Evolutionary conservation across 1,140 invertebrate species (phyloP).

Genomic region (Drosophila bocqueti): DNA sequence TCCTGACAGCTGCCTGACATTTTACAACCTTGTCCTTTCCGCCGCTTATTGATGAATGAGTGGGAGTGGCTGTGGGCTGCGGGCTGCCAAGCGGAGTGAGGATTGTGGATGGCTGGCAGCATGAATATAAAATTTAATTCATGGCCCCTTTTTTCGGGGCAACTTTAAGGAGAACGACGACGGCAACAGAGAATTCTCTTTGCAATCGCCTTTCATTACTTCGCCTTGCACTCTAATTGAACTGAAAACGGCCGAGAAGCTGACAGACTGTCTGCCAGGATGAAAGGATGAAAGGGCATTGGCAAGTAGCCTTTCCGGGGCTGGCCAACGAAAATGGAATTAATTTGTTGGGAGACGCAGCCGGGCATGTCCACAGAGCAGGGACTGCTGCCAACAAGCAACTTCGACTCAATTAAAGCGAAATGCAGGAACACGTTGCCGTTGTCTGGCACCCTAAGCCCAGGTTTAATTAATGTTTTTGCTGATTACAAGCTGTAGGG

Average conservation of each 20-base stretch:
- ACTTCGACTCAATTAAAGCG: constrained; percentile 31
- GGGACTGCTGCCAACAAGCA: constrained; percentile 2
- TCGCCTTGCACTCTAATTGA: constrained; percentile 56
- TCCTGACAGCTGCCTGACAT: constrained; percentile 65
- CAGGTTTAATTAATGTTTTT: constrained; percentile 72
- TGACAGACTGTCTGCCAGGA: constrained; percentile 24
- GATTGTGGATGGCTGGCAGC: constrained; percentile 10
- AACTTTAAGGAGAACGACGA: constrained; percentile 25
- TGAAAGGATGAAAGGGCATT: constrained; percentile 52
- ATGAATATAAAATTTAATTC: constrained; percentile 60
- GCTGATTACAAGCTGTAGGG: constrained; percentile 46
- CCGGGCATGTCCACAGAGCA: neutral
- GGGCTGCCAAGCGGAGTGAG: constrained; percentile 9
- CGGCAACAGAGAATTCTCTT: neutral
- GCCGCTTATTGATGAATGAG: constrained; percentile 64
- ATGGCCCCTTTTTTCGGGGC: constrained; percentile 29
- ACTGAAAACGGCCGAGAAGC: constrained; percentile 49
- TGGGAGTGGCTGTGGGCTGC: constrained; percentile 18
- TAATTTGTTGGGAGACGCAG: constrained; percentile 33
- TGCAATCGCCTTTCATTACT: constrained; percentile 44
- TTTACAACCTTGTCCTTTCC: constrained; percentile 55
- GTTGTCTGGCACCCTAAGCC: constrained; percentile 55
- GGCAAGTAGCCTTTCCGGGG: constrained; percentile 22
- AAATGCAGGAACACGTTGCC: constrained; percentile 47
- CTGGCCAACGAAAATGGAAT: constrained; percentile 39